Percentiles rank a stretch among this genome's conserved stretches.
Conservation (phyloP, 2,888 invertebrate genomes). For the Netelia inedita region DNA sequence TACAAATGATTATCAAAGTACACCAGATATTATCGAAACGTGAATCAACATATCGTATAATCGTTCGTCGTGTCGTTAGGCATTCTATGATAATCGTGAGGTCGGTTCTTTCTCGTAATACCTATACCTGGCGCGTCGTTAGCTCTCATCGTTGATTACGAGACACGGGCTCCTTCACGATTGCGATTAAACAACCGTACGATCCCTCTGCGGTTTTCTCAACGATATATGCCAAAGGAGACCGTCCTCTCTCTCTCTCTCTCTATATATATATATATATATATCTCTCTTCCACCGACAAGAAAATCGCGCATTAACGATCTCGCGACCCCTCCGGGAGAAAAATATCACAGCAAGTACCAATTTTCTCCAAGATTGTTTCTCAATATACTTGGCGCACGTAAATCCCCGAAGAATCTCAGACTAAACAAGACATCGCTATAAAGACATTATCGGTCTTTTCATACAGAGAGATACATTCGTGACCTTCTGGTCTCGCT, state of each 20-base stretch:
- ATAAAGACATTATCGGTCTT: slow-evolving; percentile 48
- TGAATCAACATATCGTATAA: slow-evolving; percentile 24
- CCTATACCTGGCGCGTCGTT: slow-evolving; percentile 37
- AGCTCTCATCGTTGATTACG: slow-evolving; percentile 49
- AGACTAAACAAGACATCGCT: slow-evolving; percentile 37
- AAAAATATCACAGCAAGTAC: slow-evolving; percentile 54
- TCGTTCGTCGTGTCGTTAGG: slow-evolving; percentile 11
- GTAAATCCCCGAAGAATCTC: slow-evolving; percentile 7
- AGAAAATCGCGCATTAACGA: slow-evolving; percentile 61
- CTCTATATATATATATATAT: too few species aligned
- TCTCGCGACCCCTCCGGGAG: slow-evolving; percentile 43
- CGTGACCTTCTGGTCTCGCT: slow-evolving; percentile 16
- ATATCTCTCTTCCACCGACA: slow-evolving; percentile 8
- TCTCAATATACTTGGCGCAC: slow-evolving; percentile 52
- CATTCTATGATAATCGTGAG: slow-evolving; percentile 40
- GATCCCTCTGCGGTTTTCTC: slow-evolving; percentile 40
- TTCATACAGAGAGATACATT: slow-evolving; percentile 15
- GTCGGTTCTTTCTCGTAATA: slow-evolving; percentile 38
- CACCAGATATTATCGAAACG: background rate
- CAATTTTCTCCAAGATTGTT: slow-evolving; percentile 65
- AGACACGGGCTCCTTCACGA: slow-evolving; percentile 60
- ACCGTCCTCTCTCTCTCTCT: background rate
- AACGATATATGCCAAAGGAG: slow-evolving; percentile 10
- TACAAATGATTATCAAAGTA: background rate
- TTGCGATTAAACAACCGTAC: slow-evolving; percentile 45